Conservation (phyloP, 1,140 invertebrate genomes). For the Drosophila malerkotliana region DNA sequence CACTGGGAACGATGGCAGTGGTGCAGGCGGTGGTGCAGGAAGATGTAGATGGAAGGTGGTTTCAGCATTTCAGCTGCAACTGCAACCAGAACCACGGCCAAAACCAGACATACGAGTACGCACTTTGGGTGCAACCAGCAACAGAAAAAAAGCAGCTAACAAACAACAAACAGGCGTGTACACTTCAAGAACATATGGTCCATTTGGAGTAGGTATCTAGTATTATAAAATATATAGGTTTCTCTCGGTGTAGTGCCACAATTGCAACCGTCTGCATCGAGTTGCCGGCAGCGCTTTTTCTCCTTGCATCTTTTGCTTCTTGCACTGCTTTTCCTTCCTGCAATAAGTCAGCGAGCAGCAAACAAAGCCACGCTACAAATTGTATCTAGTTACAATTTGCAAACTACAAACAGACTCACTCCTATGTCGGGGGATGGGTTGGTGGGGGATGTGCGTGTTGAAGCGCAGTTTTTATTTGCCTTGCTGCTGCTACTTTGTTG, state of each 20-base stretch:
- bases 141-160: conserved; percentile 33
- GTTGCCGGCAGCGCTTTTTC: conserved; percentile 70
- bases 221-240: neutral
- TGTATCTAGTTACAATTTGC: conserved; percentile 83
- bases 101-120: conserved; percentile 80
- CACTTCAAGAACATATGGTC: neutral
- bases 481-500: conserved; percentile 40
- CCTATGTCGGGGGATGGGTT: neutral
- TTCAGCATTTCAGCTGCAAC: conserved; percentile 21
- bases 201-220: neutral
- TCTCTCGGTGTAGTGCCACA: conserved; percentile 5
- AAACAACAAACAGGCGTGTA: neutral
- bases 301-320: conserved; percentile 29
- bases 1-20: conserved; percentile 48
- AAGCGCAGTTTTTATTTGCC: conserved; percentile 76
- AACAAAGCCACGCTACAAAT: conserved; percentile 81
- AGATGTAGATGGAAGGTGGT: conserved; percentile 22
- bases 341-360: conserved; percentile 75
- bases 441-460: conserved; percentile 65
- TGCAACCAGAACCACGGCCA: conserved; percentile 60
- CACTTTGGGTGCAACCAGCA: conserved; percentile 74
- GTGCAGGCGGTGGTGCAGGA: conserved; percentile 37
- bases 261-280: conserved; percentile 65
- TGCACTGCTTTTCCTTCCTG: conserved; percentile 66
- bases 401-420: conserved; percentile 73